These are phyloP conservation scores for Tholera decimalis DNA, from an alignment of 2,888 invertebrate genomes.

Conservation along the genomic window DNA sequence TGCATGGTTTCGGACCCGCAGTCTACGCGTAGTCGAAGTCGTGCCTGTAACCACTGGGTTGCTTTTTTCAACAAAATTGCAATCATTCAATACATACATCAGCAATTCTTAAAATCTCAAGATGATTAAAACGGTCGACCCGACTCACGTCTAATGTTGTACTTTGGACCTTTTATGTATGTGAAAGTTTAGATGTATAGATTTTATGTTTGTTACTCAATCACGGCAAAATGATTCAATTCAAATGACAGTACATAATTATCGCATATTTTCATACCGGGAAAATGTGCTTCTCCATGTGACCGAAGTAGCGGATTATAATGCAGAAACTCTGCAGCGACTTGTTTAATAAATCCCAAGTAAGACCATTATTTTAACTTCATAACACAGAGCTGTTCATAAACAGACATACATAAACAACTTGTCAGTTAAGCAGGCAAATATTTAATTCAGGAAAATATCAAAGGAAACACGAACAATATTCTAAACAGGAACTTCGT, in stretches of 20 bases:
- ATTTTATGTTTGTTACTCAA: too few species aligned
- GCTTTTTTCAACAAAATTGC: too few species aligned
- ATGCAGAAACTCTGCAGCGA: slow-evolving; percentile 20
- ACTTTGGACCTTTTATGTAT: too few species aligned
- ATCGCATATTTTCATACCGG: too few species aligned
- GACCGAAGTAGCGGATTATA: slow-evolving; percentile 26
- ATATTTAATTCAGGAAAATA: slow-evolving; percentile 62
- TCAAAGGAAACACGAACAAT: slow-evolving; percentile 63
- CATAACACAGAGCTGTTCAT: slow-evolving; percentile 44
- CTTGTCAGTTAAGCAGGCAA: slow-evolving; percentile 54
- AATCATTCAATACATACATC: too few species aligned
- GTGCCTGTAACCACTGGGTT: too few species aligned
- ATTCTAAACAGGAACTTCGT: slow-evolving; percentile 69
- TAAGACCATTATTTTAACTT: slow-evolving; percentile 44
- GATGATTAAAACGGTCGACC: not conserved
- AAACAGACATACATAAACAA: slow-evolving; percentile 52
- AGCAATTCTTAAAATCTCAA: not conserved
- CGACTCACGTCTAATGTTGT: not conserved
- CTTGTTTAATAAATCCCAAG: slow-evolving; percentile 28
- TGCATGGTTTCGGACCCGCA: too few species aligned
- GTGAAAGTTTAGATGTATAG: too few species aligned
- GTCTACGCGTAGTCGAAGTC: too few species aligned
- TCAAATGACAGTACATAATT: too few species aligned
- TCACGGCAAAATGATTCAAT: too few species aligned
- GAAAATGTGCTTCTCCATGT: too few species aligned